Evolutionary conservation across 1,140 invertebrate species (phyloP).

Genomic region (Anadara kagoshimensis): DNA sequence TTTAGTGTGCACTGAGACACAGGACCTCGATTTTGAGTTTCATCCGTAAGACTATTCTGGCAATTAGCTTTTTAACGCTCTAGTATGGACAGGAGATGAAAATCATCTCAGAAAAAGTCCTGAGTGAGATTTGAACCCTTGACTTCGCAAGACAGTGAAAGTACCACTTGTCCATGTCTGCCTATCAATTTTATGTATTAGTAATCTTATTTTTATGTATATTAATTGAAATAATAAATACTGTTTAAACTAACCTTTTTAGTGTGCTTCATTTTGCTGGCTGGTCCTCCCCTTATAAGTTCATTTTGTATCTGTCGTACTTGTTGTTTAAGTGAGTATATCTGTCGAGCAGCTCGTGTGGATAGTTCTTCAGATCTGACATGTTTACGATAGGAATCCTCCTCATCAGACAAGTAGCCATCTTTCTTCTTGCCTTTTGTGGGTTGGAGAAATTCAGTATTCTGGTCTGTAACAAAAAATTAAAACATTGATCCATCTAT

Average conservation of each 20-base stretch:
- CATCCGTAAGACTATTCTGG: too few relatives aligned
- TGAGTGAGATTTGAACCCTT: too few relatives aligned
- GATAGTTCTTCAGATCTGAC: slow-evolving; percentile 54
- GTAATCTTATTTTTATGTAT: too few relatives aligned
- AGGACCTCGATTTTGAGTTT: too few relatives aligned
- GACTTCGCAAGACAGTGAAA: too few relatives aligned
- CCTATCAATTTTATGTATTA: too few relatives aligned
- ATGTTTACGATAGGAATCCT: slow-evolving; percentile 48
- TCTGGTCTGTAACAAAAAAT: slow-evolving; percentile 42
- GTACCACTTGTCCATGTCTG: too few relatives aligned
- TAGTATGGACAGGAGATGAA: too few relatives aligned
- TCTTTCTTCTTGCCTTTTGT: slow-evolving; percentile 35
- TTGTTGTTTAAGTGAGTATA: slow-evolving; percentile 64
- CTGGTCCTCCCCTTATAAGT: slow-evolving; percentile 24
- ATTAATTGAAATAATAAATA: too few relatives aligned
- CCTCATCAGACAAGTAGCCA: slow-evolving; percentile 56
- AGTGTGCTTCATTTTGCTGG: slow-evolving; percentile 50
- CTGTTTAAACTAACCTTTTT: slow-evolving; percentile 53
- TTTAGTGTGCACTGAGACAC: too few relatives aligned
- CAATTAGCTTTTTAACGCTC: too few relatives aligned
- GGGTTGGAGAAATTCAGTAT: slow-evolving; percentile 43
- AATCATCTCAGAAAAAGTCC: too few relatives aligned
- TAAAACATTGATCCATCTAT: neutral
- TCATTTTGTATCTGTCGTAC: slow-evolving; percentile 62
- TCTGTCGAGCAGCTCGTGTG: slow-evolving; percentile 52